Base-by-base conservation (phyloP, 2,888 invertebrate species). In the Andrena haemorrhoa region DNA sequence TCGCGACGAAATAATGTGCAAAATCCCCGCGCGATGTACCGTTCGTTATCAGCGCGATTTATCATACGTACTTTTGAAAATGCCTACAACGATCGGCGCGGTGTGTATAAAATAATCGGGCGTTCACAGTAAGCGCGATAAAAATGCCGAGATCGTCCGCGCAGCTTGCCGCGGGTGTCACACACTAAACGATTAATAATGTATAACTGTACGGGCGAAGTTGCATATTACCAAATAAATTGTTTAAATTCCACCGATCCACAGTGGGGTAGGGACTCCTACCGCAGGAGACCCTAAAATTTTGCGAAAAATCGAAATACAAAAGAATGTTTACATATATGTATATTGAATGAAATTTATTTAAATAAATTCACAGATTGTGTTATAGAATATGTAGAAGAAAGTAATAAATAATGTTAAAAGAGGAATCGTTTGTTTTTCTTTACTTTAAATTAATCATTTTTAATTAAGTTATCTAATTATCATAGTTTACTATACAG, bases 1-100 rank as follows among this genome's bases (percentile, higher is more conserved):
- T 71, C 64, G 61, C n/a, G 33, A 20, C 31, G 53, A 75, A 79
- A 79, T 83, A 83, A 79, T 66, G 75, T 51, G 79, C 47, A 76
- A 83, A 82, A 84, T 83, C 41, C 71, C 58, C 16, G 31, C 76
- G 26, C 51, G 53, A 53, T 63, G 12, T 70, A 31, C n/a, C 49
- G 23, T 26, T 29, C 49, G 63, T 73, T 81, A 75, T 82, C 83
- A 47, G 47, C 31, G 26, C 53, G 74, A 68, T 63, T 61, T 33
- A 58, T 75, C 68, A 60, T 12, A 26, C 20, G 2, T 41, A 47
- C 35, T 41, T 70, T 47, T 16, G 12, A 12, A 10, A 35, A 16
- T 6, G 20, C 53, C 20, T 8, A 8, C 20, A 53, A 53, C 20
- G 51, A 20, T 51, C 20, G 2, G 2, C 20, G 5, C 41, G 16